phyloP scores from a whole-genome alignment of 2,113 vertebrate genomes.

The Axis porcinus region DNA sequence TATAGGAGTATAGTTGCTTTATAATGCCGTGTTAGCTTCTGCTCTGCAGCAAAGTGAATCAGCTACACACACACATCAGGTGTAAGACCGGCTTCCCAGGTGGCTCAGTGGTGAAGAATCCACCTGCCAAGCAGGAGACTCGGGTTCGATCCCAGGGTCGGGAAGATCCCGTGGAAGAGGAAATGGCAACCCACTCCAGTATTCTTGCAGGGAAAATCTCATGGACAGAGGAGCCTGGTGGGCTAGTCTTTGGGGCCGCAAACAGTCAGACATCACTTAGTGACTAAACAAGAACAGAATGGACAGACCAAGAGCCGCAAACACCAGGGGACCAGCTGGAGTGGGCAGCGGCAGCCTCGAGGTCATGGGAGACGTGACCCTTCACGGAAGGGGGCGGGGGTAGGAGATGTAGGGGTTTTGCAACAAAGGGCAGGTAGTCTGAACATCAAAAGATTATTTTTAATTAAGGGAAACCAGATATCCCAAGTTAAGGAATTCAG shows the following conservation, averaged over 20 bases:
- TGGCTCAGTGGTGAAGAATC: fast-evolving
- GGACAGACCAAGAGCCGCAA: not conserved
- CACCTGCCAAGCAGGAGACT: not conserved
- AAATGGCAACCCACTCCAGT: not conserved
- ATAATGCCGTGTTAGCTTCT: fast-evolving
- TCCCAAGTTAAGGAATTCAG: not conserved
- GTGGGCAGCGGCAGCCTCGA: not conserved
- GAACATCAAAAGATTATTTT: not conserved
- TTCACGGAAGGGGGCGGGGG: fast-evolving
- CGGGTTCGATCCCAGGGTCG: fast-evolving
- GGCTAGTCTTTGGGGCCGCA: not conserved
- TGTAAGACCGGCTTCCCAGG: not conserved
- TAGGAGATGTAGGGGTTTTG: not conserved
- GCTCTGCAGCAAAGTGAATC: not conserved
- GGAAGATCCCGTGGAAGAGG: not conserved
- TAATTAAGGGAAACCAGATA: not conserved
- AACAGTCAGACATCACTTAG: not conserved
- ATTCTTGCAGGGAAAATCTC: not conserved
- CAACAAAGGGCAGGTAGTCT: not conserved
- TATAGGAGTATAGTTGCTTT: fast-evolving
- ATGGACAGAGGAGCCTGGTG: not conserved
- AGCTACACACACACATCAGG: not conserved
- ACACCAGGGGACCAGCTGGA: fast-evolving
- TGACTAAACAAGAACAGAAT: fast-evolving
- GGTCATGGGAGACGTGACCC: fast-evolving